These are phyloP conservation scores for Rhizoglyphus robini DNA, from an alignment of 1,140 invertebrate species.

Conservation along the genomic window DNA sequence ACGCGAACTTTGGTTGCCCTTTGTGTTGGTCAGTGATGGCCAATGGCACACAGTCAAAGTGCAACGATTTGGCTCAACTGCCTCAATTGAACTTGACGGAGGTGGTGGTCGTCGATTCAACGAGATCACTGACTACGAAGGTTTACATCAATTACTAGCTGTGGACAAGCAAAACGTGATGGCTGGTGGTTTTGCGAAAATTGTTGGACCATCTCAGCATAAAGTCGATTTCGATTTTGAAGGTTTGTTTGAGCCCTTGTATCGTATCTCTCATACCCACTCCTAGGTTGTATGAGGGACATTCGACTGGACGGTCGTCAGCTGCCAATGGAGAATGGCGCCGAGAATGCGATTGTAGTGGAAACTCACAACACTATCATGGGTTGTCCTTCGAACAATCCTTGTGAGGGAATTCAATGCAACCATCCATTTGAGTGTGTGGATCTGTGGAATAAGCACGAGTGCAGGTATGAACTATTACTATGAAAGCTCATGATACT, in stretches of 20 bases:
- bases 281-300: slow-evolving; percentile 64
- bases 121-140: slow-evolving; percentile 76
- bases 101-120: slow-evolving; percentile 88
- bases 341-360: slow-evolving; percentile 83
- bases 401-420: slow-evolving; percentile 66
- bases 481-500: not conserved
- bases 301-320: slow-evolving; percentile 79
- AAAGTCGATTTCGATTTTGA: slow-evolving; percentile 92
- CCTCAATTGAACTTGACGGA: slow-evolving; percentile 81
- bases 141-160: slow-evolving; percentile 68
- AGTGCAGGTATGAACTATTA: slow-evolving; percentile 70
- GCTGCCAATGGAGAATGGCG: slow-evolving; percentile 81
- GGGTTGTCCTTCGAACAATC: slow-evolving; percentile 82
- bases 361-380: slow-evolving; percentile 75
- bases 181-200: slow-evolving; percentile 84
- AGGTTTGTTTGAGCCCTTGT: slow-evolving; percentile 41
- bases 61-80: slow-evolving; percentile 71
- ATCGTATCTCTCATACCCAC: too few relatives aligned
- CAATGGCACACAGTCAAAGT: slow-evolving; percentile 86
- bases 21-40: slow-evolving; percentile 81
- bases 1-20: slow-evolving; percentile 72
- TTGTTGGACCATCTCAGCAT: slow-evolving; percentile 56
- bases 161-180: slow-evolving; percentile 89
- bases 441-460: slow-evolving; percentile 88
- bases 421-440: slow-evolving; percentile 85